Evolutionary conservation across 1,140 invertebrate species (phyloP).

Genomic region (Papilio glaucus): DNA sequence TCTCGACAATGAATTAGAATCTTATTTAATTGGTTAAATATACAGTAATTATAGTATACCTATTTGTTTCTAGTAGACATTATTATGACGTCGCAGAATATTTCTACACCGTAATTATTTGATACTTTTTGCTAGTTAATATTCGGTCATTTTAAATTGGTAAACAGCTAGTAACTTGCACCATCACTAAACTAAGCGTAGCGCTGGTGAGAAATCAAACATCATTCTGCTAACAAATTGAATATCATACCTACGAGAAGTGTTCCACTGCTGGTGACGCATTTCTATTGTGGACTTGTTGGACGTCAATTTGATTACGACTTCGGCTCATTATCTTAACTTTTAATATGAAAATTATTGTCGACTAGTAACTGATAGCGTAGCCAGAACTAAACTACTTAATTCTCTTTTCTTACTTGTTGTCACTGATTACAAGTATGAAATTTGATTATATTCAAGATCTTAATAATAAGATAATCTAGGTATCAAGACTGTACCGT

Average conservation of each 20-base stretch:
- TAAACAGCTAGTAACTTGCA: constrained; percentile 38
- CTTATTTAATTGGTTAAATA: too few species aligned
- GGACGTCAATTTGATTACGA: constrained; percentile 5
- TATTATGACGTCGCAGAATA: too few species aligned
- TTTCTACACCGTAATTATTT: neutral
- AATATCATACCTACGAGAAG: constrained; percentile 48
- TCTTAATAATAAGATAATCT: too few species aligned
- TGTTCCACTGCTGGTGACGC: constrained; percentile 36
- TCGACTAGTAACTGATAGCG: neutral
- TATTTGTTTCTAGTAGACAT: too few species aligned
- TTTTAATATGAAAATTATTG: neutral
- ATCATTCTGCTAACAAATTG: constrained; percentile 55
- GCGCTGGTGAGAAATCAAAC: constrained; percentile 61
- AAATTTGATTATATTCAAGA: too few species aligned
- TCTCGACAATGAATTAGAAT: too few species aligned
- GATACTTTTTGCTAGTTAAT: neutral
- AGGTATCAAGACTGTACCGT: too few species aligned
- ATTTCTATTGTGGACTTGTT: constrained; percentile 37
- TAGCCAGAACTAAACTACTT: neutral
- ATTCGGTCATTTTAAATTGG: neutral
- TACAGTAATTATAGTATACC: too few species aligned
- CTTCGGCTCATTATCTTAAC: neutral
- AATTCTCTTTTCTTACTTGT: neutral
- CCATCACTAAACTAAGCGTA: constrained; percentile 46
- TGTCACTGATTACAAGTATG: too few species aligned